Base-by-base conservation (phyloP, 2,888 invertebrate species). In the Rhyacophila evoluta region DNA sequence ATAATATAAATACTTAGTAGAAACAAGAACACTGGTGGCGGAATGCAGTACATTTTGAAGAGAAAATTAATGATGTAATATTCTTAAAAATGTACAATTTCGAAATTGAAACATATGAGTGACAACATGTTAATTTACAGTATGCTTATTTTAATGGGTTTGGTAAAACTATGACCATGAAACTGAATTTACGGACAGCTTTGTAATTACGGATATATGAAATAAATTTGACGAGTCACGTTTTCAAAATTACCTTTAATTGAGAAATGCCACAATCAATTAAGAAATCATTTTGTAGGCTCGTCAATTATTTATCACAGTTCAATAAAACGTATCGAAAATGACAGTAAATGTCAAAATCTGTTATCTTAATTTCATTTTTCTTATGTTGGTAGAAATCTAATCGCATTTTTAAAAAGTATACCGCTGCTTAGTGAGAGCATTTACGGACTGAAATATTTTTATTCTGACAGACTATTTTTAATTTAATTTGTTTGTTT, bases 301-400 rank as follows among this genome's bases (percentile, higher is more conserved):
- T 8, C 19, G 55, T 55, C 55, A 55, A 55, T 55, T 55, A 55
- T 55, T 55, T 55, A 55, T 55, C 10, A 55, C 55, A 55, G 19
- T 55, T 1, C 25, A 55, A 55, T 55, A 55, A 19, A 55, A 55
- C 10, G 15, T 25, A 55, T 55, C 19, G 55, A 55, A 41, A 2
- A 8, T 55, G 55, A 19, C 55, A 55, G 55, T 19, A 55, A 8
- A 55, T 55, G 55, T 55, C 55, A 55, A 55, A 55, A 41, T 19
- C 55, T 55, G 55, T 55, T 55, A 55, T 55, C 55, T 55, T 55
- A 55, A 1, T 8, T 8, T 55, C 15, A 55, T 19, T 55, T 55
- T 25, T 55, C 19, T 55, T 2, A 55, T 2, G 25, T 55, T 55
- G 55, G 55, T 19, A 55, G 5, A 5, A 25, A 5, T 55, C n/a